Base-by-base conservation (phyloP, 2,888 invertebrate genomes). In the Luperina nickerlii region DNA sequence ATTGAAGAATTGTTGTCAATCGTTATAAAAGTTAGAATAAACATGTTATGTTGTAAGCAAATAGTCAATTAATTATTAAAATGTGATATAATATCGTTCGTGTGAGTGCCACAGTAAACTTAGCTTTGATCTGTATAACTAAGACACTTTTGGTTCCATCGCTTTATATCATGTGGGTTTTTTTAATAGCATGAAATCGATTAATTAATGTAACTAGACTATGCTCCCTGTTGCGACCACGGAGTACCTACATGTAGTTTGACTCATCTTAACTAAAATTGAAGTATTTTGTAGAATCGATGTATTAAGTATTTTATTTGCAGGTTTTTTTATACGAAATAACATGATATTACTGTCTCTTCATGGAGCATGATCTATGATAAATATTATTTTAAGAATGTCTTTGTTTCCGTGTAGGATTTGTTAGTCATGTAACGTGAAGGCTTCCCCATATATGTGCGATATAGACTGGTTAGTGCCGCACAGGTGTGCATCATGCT, bases 161-260 rank as follows among this genome's bases (percentile, higher is more conserved):
- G 96, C 95, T 96, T 95, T 88, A 91, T 93, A 95, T 96, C 96
- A 96, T 96, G 96, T 96, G 96, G 96, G 96, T 96, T 96, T 96
- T 96, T 96, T 96, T 96, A 96, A 96, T 96, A 94, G 96, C 96
- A 96, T 96, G 95, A 92, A 71, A 88, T 88, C 80, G 83, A 90
- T 91, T 90, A 91, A 87, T 89, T 83, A 81, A 66, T 90, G 89
- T 90, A 86, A 89, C 69, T 90, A 89, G 93, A 92, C 91, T 91
- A 90, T 94, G 95, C 93, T 95, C 94, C 79, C 73, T 90, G 88
- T 81, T 83, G 82, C 60, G 82, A 80, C 79, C 76, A 80, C 75
- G 90, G 85, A 87, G 85, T 73, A 85, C 68, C 13, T 65, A 76
- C 83, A 42, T 66, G 87, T 87, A 85, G 85, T 76, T 87, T 84